Percentiles rank a stretch among this genome's conserved stretches.
Conservation (phyloP, 2,113 vertebrate genomes). For the Paramormyrops kingsleyae region DNA sequence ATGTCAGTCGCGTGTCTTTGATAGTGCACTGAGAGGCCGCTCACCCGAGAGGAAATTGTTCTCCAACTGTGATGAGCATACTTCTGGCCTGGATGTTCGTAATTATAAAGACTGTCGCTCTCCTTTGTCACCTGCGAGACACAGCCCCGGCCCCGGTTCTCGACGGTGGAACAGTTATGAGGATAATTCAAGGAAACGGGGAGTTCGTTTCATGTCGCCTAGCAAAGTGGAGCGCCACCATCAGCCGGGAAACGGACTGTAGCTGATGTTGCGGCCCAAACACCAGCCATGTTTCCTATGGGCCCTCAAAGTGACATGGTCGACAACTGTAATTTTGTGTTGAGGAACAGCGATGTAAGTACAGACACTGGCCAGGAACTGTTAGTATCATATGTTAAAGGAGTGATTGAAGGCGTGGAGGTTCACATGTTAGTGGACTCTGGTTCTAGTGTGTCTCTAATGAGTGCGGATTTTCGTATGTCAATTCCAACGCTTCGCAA, state of each 20-base stretch:
- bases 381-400: not conserved
- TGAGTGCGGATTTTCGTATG: constrained; percentile 5
- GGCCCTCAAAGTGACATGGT: not conserved
- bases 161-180: not conserved
- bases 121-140: not conserved
- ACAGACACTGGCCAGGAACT: not conserved
- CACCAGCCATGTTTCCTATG: not conserved
- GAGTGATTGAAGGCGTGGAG: not conserved
- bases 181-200: not conserved
- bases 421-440: not conserved
- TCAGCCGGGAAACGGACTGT: not conserved
- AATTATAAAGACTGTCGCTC: not conserved
- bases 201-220: not conserved
- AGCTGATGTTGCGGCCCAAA: constrained; percentile 7
- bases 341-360: not conserved
- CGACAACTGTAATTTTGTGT: not conserved
- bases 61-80: not conserved
- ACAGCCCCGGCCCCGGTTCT: not conserved
- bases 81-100: not conserved
- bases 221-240: not conserved
- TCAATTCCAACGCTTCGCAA: not conserved
- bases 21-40: not conserved
- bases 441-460: not conserved
- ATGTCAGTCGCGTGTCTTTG: not conserved
- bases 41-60: not conserved